phyloP scores from a whole-genome alignment of 2,113 vertebrate species.

The Trochalopteron elliotii region DNA sequence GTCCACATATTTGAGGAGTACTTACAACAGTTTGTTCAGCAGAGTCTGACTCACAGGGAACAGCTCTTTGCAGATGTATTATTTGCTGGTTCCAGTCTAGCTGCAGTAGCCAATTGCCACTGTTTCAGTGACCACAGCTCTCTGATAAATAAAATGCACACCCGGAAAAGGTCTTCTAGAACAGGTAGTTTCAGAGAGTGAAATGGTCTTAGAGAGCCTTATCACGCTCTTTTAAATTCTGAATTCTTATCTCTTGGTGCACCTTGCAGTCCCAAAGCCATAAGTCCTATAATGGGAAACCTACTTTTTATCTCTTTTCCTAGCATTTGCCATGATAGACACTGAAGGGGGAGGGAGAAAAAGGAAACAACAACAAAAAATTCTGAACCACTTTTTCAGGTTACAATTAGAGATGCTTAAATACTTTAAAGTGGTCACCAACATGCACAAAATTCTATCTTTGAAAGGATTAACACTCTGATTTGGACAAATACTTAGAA shows the following conservation, averaged over 20 bases:
- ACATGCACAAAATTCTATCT: background rate
- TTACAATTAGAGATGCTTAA: background rate
- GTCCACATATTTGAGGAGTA: background rate
- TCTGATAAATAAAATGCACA: constrained; percentile 16
- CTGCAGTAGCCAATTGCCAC: background rate
- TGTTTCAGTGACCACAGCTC: constrained; percentile 51
- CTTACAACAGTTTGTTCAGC: background rate
- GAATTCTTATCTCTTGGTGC: constrained; percentile 70
- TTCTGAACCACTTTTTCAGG: background rate
- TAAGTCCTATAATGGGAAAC: constrained; percentile 58
- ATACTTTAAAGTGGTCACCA: background rate
- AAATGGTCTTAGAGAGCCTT: constrained; percentile 54
- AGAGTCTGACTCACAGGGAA: constrained; percentile 5
- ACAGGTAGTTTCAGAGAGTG: constrained; percentile 42
- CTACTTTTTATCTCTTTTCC: constrained; percentile 28
- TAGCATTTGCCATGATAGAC: constrained; percentile 6
- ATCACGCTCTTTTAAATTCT: constrained; percentile 66
- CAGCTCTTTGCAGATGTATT: background rate
- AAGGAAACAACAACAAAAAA: background rate
- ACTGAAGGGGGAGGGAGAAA: background rate
- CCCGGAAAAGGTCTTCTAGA: constrained; percentile 33
- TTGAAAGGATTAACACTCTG: background rate
- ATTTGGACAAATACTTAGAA: background rate
- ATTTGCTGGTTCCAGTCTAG: constrained; percentile 27
- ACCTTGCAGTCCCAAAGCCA: constrained; percentile 65